Evolutionary conservation across 2,113 vertebrate genomes (phyloP).

Genomic region (Ariopsis seemanni): DNA sequence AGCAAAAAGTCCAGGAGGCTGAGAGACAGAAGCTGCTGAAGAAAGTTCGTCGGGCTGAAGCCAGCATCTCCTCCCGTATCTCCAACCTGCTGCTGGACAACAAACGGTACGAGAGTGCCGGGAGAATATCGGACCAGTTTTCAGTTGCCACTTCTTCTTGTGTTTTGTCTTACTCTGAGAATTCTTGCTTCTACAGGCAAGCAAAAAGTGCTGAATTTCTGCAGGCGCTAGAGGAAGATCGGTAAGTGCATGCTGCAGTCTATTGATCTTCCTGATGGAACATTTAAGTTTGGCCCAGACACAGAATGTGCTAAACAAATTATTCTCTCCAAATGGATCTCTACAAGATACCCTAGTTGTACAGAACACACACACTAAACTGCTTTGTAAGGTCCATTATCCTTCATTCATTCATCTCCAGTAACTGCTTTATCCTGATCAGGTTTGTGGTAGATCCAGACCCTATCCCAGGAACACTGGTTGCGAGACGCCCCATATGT

Average conservation of each 20-base stretch:
- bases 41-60: constrained; percentile 80
- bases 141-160: neutral
- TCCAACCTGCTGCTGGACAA: constrained; percentile 83
- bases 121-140: neutral
- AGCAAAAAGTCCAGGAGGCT: constrained; percentile 78
- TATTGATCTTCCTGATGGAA: constrained; percentile 35
- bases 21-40: constrained; percentile 81
- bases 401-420: neutral
- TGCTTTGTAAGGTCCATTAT: neutral
- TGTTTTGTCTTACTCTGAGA: neutral
- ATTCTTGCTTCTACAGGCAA: constrained; percentile 73
- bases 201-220: constrained; percentile 85
- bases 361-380: neutral
- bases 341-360: neutral
- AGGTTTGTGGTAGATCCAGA: neutral
- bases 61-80: constrained; percentile 74
- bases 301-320: constrained; percentile 22
- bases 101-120: constrained; percentile 71
- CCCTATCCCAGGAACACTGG: neutral
- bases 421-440: neutral
- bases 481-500: neutral
- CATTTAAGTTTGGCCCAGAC: neutral
- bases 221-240: constrained; percentile 88
- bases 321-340: constrained; percentile 15
- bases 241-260: constrained; percentile 72